Evolutionary conservation across 2,113 vertebrate species (phyloP).

Genomic region (Pseudonaja textilis): DNA sequence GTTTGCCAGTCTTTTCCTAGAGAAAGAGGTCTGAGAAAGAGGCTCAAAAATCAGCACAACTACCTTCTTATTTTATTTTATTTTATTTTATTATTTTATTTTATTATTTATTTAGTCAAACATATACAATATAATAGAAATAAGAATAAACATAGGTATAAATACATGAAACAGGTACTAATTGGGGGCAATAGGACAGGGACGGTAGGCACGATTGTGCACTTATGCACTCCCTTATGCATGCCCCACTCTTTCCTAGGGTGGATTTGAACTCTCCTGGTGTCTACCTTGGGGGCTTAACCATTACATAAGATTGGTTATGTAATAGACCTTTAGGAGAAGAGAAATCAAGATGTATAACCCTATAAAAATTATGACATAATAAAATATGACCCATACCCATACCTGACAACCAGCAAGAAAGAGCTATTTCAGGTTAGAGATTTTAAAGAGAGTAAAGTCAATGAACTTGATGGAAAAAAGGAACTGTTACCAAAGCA

Average conservation of each 20-base stretch:
- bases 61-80: background rate
- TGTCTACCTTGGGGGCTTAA: background rate
- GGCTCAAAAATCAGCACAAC: background rate
- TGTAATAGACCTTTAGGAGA: background rate
- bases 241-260: background rate
- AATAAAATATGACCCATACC: background rate
- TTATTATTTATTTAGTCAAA: too few relatives aligned
- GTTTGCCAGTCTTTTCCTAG: background rate
- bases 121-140: too few relatives aligned
- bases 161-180: too few relatives aligned
- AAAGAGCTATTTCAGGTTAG: background rate
- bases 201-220: too few relatives aligned
- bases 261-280: background rate
- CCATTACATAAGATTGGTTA: background rate
- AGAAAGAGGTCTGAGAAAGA: background rate
- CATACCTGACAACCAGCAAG: background rate
- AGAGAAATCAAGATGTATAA: background rate
- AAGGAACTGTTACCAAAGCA: background rate
- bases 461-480: background rate
- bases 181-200: too few relatives aligned
- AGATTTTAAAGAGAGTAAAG: background rate
- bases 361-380: background rate
- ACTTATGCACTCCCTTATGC: background rate
- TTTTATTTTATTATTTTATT: too few relatives aligned
- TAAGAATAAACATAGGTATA: too few relatives aligned